phyloP scores from a whole-genome alignment of 1,140 invertebrate genomes.

The Pseudomyrmex sp. region DNA sequence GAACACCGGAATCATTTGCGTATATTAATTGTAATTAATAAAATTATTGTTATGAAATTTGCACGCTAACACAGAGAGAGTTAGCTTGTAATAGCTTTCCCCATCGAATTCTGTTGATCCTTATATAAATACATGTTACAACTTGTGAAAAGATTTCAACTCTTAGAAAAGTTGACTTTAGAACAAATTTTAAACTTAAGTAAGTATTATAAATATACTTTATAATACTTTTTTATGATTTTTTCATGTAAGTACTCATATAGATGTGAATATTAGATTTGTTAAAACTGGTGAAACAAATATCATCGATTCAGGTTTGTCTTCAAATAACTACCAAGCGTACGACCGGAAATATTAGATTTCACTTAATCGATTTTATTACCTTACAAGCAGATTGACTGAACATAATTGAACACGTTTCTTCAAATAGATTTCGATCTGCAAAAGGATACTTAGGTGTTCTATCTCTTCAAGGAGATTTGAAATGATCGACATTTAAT shows the following conservation, averaged over 20 bases:
- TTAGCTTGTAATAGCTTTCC: too few relatives aligned
- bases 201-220: too few relatives aligned
- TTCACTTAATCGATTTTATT: constrained; percentile 1
- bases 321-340: constrained; percentile 6
- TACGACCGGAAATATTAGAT: constrained; percentile 10
- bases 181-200: neutral
- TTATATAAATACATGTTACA: too few relatives aligned
- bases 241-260: neutral
- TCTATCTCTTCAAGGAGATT: constrained; percentile 14
- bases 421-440: constrained; percentile 20
- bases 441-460: constrained; percentile 11
- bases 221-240: neutral
- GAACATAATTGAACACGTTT: constrained; percentile 13
- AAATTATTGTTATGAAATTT: too few relatives aligned
- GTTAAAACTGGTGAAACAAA: neutral
- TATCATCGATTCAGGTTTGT: constrained; percentile 1
- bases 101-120: too few relatives aligned
- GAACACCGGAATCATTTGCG: too few relatives aligned
- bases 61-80: too few relatives aligned
- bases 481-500: constrained; percentile 50
- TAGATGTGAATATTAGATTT: neutral
- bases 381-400: neutral
- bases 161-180: too few relatives aligned
- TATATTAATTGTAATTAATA: too few relatives aligned
- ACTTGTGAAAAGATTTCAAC: too few relatives aligned